Evolutionary conservation across 1,140 invertebrate species (phyloP).

Genomic region (Argopecten irradians): DNA sequence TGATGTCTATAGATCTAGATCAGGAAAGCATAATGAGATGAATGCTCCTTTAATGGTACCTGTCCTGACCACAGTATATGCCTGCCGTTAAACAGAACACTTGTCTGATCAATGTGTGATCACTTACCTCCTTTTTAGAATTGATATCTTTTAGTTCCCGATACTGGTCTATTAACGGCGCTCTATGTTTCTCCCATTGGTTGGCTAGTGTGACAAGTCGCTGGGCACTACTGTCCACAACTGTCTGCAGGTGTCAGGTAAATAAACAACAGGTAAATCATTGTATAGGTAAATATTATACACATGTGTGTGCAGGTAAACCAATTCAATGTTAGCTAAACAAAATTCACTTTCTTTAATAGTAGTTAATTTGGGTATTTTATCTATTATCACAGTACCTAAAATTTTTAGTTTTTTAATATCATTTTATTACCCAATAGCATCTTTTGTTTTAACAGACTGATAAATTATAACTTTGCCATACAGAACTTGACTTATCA

Average conservation of each 20-base stretch:
- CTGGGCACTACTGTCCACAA: constrained; percentile 81
- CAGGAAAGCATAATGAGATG: too few relatives aligned
- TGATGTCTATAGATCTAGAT: too few relatives aligned
- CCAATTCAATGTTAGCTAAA: too few relatives aligned
- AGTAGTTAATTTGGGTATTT: too few relatives aligned
- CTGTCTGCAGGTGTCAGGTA: constrained; percentile 75
- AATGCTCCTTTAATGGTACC: not conserved
- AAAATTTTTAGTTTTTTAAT: too few relatives aligned
- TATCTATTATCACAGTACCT: too few relatives aligned
- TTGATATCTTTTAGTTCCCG: constrained; percentile 80
- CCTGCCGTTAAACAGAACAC: not conserved
- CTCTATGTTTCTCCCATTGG: constrained; percentile 85
- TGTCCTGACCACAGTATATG: not conserved
- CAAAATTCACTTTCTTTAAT: too few relatives aligned
- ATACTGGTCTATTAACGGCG: constrained; percentile 82
- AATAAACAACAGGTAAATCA: not conserved
- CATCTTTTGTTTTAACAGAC: too few relatives aligned
- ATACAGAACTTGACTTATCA: too few relatives aligned
- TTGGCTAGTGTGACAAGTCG: constrained; percentile 81
- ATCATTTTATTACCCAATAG: too few relatives aligned
- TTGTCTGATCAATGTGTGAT: not conserved
- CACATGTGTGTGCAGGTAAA: not conserved
- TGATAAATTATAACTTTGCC: too few relatives aligned
- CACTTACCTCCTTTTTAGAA: constrained; percentile 81
- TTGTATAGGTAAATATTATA: not conserved